Evolutionary conservation across 2,113 vertebrate species (phyloP).

Genomic region (Festucalex cinctus): DNA sequence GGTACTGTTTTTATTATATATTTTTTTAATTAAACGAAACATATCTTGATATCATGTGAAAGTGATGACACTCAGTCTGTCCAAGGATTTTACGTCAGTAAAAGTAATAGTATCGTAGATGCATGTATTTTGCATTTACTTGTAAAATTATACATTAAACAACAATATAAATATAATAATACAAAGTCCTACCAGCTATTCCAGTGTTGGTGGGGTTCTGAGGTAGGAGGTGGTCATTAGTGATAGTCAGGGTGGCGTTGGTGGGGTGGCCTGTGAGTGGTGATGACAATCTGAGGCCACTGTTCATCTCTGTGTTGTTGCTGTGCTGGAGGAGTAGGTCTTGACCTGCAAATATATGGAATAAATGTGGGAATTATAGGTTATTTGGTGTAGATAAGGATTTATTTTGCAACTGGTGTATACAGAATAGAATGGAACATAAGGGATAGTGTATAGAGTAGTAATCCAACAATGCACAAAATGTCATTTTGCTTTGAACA

Average conservation of each 20-base stretch:
- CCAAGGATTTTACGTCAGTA: not conserved
- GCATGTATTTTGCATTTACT: not conserved
- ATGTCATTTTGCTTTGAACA: not conserved
- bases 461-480: not conserved
- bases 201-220: slow-evolving; percentile 67
- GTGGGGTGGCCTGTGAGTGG: slow-evolving; percentile 69
- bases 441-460: not conserved
- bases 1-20: not conserved
- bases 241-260: slow-evolving; percentile 76
- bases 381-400: not conserved
- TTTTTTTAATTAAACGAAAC: not conserved
- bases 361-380: not conserved
- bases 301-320: slow-evolving; percentile 72
- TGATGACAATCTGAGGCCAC: slow-evolving; percentile 74
- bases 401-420: not conserved
- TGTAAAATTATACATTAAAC: not conserved
- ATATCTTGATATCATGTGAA: not conserved
- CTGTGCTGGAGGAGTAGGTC: slow-evolving; percentile 80
- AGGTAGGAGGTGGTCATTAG: slow-evolving; percentile 83
- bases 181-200: slow-evolving; percentile 36
- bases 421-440: not conserved
- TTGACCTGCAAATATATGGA: slow-evolving; percentile 69
- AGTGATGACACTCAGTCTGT: not conserved
- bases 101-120: not conserved
- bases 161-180: not conserved